Evolutionary conservation across 2,888 invertebrate genomes (phyloP), one percentile per base, ranked within the genome.

Genomic region (Nomada hirtipes): DNA sequence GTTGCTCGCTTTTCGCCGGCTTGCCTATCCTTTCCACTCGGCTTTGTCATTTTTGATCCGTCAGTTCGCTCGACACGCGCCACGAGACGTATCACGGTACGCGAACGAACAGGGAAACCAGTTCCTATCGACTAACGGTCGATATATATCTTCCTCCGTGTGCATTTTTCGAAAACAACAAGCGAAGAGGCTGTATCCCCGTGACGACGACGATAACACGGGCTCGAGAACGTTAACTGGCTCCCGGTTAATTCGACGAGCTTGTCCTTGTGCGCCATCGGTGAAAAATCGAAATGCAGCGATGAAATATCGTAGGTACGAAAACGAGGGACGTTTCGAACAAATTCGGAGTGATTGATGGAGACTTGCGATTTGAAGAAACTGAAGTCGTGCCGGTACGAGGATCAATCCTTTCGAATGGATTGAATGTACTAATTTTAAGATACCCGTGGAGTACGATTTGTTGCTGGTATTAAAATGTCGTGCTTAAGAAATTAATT

Each of bases 11-110:
- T 67, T 53, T 67, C 52, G 13, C 29, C 61, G 60, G 79, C 72
- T 75, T 67, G 77, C 70, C 82, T 72, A 79, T 79, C 75, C 81
- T 77, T 86, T 69, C 61, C 82, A 26, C 63, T 55, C 36, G 36
- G 52, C 72, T 15, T 67, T 75, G 80, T 80, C 87, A 83, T 87
- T 84, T 84, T 87, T 81, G 72, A 67, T 72, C 59, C 75, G 83
- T 81, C 85, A 64, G 59, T 61, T 79, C 61, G 65, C 42, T 20
- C 69, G 50, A 81, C 76, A 71, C 63, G 73, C 70, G 75, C 57
- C 69, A 57, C 68, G 61, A 47, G 72, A 75, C 76, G 67, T 36
- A 60, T 71, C 69, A 61, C 67, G 57, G 70, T 67, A 29, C 67
- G 64, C 50, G 59, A 55, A n/a, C 26, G 42, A 42, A 67, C 44